Conservation (phyloP, 2,113 vertebrate species). For the Shinisaurus crocodilurus region DNA sequence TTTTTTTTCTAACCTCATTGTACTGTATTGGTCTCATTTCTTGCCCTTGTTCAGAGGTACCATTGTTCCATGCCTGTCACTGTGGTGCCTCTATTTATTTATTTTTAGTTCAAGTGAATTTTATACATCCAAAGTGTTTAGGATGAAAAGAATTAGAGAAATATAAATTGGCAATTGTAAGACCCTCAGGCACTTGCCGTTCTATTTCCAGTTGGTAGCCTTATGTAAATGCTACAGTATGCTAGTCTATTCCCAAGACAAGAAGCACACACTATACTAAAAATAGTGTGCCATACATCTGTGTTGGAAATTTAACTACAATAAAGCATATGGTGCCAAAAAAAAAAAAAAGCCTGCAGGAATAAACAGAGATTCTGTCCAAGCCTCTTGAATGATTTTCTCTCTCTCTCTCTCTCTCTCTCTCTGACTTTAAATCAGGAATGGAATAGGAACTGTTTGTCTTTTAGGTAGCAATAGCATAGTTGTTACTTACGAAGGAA, state of each 20-base stretch:
- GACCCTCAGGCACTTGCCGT: background rate
- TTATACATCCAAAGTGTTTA: background rate
- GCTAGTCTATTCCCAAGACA: conserved; percentile 37
- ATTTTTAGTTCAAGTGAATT: conserved; percentile 4
- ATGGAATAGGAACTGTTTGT: conserved; percentile 44
- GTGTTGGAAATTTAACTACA: conserved; percentile 33
- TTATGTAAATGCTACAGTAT: background rate
- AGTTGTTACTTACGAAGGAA: conserved; percentile 28
- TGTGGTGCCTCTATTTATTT: background rate
- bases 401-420: conserved; percentile 44
- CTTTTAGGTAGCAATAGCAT: conserved; percentile 38
- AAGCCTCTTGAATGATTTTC: conserved; percentile 50
- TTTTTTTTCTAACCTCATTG: background rate
- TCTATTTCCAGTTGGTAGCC: conserved; percentile 35
- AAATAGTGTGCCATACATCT: background rate
- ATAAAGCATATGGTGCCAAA: conserved; percentile 58
- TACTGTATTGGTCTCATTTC: background rate
- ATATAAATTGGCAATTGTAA: conserved; percentile 25
- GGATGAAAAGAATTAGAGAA: background rate
- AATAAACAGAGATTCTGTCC: conserved; percentile 49
- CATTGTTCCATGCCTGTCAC: background rate
- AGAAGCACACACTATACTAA: background rate
- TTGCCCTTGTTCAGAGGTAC: background rate
- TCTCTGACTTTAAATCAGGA: conserved; percentile 43
- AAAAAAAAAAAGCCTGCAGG: conserved; percentile 45